Base-by-base conservation (phyloP, 2,888 invertebrate species). In the Watsonalla binaria region DNA sequence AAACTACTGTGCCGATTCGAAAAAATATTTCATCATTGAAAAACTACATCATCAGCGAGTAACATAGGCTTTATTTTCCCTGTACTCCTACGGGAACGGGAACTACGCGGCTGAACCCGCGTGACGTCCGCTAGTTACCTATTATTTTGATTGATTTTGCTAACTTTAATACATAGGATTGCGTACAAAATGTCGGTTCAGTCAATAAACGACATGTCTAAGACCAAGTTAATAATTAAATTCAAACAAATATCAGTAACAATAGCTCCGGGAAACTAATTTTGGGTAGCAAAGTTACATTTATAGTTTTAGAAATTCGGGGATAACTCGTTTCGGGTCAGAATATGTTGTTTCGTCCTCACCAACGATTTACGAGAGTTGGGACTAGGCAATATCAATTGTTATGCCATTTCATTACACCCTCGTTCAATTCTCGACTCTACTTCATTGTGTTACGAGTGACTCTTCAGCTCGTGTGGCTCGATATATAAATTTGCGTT, bases 271-370 rank as follows among this genome's bases (percentile, higher is more conserved):
- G 50, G 52, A 65, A 68, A 68, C 63, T 63, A 61, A 65, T 66
- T 65, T 62, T 58, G 65, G 61, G 59, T 63, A 59, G 61, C 63
- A 64, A 65, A 70, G 62, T 69, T 68, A 60, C 52, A 60, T 61
- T 5, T 69, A 63, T 68, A 74, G 69, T 74, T 76, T 70, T 61
- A 58, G 62, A 72, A 68, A 72, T 71, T 68, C 61, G 57, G 51
- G 63, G 65, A 59, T 64, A 63, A 75, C 67, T 67, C 64, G 65
- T 69, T 72, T 67, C 60, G 63, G 63, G 62, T 60, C 60, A 57
- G 68, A 74, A 70, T 67, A 65, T 72, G 70, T 69, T 72, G 71
- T 74, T 78, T 69, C 69, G 74, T 68, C 76, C 72, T 75, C 66
- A 63, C 57, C 51, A 53, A 59, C 65, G 65, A 76, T 75, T 75